These are phyloP conservation scores for Amyelois transitella DNA, from an alignment of 1,140 invertebrate genomes.

Conservation along the genomic window DNA sequence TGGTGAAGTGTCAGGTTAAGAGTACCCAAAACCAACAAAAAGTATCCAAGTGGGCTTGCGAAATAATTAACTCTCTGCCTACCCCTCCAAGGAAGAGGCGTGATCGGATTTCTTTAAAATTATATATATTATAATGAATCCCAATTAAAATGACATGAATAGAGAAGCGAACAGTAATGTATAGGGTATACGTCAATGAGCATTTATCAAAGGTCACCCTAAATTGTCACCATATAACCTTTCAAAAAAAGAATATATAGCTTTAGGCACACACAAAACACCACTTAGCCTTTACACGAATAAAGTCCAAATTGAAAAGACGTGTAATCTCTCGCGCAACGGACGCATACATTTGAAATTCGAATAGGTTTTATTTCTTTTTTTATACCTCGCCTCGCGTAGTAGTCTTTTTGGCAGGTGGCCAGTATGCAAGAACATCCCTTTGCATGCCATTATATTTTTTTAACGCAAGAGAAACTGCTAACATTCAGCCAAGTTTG, in stretches of 20 bases:
- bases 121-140: too few relatives aligned
- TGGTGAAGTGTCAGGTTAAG: too few relatives aligned
- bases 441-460: conserved; percentile 5
- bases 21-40: too few relatives aligned
- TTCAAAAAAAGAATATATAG: background rate
- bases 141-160: background rate
- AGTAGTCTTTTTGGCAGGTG: conserved; percentile 5
- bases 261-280: background rate
- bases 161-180: background rate
- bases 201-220: background rate
- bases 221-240: background rate
- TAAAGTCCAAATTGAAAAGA: conserved; percentile 2
- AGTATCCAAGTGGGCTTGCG: too few relatives aligned
- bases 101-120: too few relatives aligned
- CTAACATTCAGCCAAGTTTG: conserved; percentile 1
- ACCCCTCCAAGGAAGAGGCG: too few relatives aligned
- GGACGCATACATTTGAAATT: conserved; percentile 7
- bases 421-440: background rate
- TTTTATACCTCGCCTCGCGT: conserved; percentile 1
- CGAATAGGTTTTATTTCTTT: conserved; percentile 4
- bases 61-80: too few relatives aligned
- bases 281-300: background rate
- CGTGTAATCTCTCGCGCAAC: background rate
- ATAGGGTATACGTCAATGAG: background rate
- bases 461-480: background rate